Evolutionary conservation across 2,888 invertebrate species (phyloP), one percentile per base, ranked within the genome.

Genomic region (Athrips mouffetella): DNA sequence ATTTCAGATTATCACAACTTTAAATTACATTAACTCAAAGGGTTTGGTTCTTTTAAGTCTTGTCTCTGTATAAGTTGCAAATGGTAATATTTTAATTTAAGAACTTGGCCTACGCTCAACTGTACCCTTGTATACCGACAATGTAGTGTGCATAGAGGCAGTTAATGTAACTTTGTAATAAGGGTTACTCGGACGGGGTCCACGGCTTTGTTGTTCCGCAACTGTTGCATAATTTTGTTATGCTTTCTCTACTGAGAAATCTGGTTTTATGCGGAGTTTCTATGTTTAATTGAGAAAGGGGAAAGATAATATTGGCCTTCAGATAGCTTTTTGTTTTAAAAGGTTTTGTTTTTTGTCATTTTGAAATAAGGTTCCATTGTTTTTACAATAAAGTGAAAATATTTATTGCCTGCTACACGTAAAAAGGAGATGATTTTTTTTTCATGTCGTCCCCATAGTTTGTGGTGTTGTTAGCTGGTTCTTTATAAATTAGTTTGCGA

Each of bases 111-210:
- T 27, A 10, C 1, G 6, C 41, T 16, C 41, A 27, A 10, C 16
- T 15, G 40, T 45, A 30, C 13, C 21, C 33, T 40, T 48, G 41
- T 47, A 45, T 51, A 45, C 51, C 42, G 46, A 65, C 62, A 63
- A 63, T 62, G 65, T 65, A 60, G 53, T 47, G 49, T 67, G 66
- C 67, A 67, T 61, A 67, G 60, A 73, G 59, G 66, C 66, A 74
- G 74, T 74, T 77, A 76, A 75, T 75, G 73, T 79, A 80, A 84
- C 81, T 83, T 79, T 70, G 75, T 80, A 77, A 77, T 80, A 76
- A 78, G 75, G 78, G 76, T 73, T 75, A 69, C 65, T 67, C 61
- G 55, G 57, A 54, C 53, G 49, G 59, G 62, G 62, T 65, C 66
- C 63, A 63, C 62, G 65, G 67, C 71, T 70, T 70, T 65, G 69